phyloP scores from a whole-genome alignment of 1,140 invertebrate species.

The Drosophila miranda region DNA sequence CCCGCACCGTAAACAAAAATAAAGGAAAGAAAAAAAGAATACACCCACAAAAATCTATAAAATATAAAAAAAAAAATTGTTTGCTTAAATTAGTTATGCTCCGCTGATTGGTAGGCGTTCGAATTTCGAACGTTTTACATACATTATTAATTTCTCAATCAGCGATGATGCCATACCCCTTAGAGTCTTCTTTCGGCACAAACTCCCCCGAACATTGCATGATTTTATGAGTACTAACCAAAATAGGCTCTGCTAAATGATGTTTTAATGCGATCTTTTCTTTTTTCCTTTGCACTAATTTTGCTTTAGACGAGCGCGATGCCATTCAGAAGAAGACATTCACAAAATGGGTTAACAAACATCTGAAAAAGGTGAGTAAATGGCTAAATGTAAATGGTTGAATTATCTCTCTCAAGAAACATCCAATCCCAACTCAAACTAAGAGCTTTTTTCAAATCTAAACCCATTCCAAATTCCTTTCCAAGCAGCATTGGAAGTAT shows the following conservation, averaged over 20 bases:
- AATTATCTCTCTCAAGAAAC: constrained; percentile 10
- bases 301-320: constrained; percentile 96
- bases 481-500: constrained; percentile 82
- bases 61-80: not conserved
- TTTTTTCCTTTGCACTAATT: constrained; percentile 64
- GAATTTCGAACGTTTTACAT: constrained; percentile 35
- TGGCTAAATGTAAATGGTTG: not conserved
- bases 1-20: constrained; percentile 32
- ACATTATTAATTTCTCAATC: constrained; percentile 40
- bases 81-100: constrained; percentile 8
- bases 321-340: constrained; percentile 99
- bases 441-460: constrained; percentile 1
- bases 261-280: constrained; percentile 26
- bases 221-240: constrained; percentile 30
- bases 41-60: constrained; percentile 1
- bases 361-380: constrained; percentile 97
- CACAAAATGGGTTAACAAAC: constrained; percentile 99
- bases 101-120: constrained; percentile 44
- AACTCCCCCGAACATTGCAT: constrained; percentile 47
- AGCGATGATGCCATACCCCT: constrained; percentile 10
- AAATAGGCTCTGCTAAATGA: not conserved
- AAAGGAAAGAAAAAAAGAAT: not conserved
- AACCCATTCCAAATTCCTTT: constrained; percentile 13
- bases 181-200: constrained; percentile 28
- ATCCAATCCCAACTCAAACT: constrained; percentile 16